Base-by-base conservation (phyloP, 2,113 vertebrate genomes). In the Python bivittatus region DNA sequence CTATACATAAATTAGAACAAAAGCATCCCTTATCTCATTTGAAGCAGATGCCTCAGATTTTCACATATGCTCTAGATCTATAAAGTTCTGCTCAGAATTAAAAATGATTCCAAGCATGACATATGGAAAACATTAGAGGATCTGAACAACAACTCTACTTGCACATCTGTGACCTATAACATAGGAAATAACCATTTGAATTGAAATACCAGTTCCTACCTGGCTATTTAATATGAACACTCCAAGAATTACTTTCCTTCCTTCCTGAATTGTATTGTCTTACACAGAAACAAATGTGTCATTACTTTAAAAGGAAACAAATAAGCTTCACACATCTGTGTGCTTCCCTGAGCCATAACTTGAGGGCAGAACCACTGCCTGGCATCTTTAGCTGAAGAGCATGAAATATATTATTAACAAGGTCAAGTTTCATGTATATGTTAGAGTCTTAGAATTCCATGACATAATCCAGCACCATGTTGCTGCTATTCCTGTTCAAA, bases 21-120 rank as follows among this genome's bases (percentile, higher is more conserved):
- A 54, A 85, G 48, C 88, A 89, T 54, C 12, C 68, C n/a, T 61
- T 88, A 89, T 60, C 56, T 53, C 44, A 84, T 53, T 84, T 61
- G 44, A n/a, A 88, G 86, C 86, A 92, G 72, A 92, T 92, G 91
- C 87, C 44, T 56, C 44, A 25, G 23, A 92, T 84, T 64, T 92
- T 84, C 84, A 33, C 88, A 89, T 38, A 89, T 92, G 79, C 57
- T 88, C 91, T 64, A 89, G n/a, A 38, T 61, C 42, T 58, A 42
- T 54, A 86, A 86, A 53, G 33, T 57, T 92, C 86, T 79, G 15
- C 15, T 29, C 12, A 60, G 88, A 92, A 64, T 89, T 85, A 89
- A 89, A 89, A 89, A 83, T 88, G 44, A 58, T 85, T 84, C 53
- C 79, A 85, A 29, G 60, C 42, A 64, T 89, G 33, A 61, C 20